phyloP scores from a whole-genome alignment of 2,797 vertebrate genomes.

The Aplochiton taeniatus region DNA sequence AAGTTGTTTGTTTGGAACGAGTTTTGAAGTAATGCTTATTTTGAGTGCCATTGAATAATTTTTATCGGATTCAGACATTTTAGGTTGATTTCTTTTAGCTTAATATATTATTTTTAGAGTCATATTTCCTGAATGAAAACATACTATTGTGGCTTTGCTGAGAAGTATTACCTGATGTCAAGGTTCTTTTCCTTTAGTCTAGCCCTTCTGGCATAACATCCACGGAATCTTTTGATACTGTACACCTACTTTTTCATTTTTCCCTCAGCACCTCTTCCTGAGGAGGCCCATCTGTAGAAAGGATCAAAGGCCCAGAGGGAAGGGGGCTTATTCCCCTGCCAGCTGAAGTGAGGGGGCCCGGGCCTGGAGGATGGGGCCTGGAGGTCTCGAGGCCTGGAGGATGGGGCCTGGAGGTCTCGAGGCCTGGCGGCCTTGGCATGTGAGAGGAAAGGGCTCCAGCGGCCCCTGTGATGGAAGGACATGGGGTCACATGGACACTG shows the following conservation, averaged over 20 bases:
- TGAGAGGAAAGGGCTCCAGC: too few species aligned
- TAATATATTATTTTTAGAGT: background rate
- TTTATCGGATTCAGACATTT: too few species aligned
- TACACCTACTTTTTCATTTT: conserved; percentile 51
- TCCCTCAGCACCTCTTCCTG: conserved; percentile 61
- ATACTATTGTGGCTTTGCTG: too few species aligned
- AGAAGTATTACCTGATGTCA: too few species aligned
- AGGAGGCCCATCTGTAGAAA: conserved; percentile 66
- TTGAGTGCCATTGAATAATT: background rate
- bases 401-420: too few species aligned
- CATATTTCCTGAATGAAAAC: background rate
- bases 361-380: too few species aligned
- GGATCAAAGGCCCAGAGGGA: conserved; percentile 53
- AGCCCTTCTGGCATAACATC: conserved; percentile 11
- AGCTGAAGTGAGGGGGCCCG: conserved; percentile 34
- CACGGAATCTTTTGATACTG: conserved; percentile 43
- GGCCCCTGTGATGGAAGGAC: too few species aligned
- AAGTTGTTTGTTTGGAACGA: background rate
- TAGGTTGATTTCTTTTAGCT: background rate
- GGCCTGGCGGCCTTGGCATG: too few species aligned
- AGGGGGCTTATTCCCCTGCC: conserved; percentile 32
- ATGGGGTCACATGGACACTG: too few species aligned
- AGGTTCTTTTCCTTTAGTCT: conserved; percentile 7
- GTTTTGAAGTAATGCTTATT: background rate
- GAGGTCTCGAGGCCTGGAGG: too few species aligned